Base-by-base conservation (phyloP, 2,113 vertebrate species). In the Nothocercus nigrocapillus region DNA sequence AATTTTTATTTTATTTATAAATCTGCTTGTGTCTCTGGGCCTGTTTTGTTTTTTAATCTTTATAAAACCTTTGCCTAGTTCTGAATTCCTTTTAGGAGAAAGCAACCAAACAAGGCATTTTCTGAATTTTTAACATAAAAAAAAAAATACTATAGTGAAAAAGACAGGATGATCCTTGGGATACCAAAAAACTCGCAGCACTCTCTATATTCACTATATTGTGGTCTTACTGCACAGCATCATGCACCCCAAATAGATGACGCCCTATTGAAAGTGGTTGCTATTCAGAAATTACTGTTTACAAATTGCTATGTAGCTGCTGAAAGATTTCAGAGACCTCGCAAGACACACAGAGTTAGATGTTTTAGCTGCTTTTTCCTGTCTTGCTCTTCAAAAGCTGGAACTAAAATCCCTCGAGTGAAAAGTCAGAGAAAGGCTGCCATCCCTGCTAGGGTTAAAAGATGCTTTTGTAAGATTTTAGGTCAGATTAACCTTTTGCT, bases 401-500 rank as follows among this genome's bases (percentile, higher is more conserved):
- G 85, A 96, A 97, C 38, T 67, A 96, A 97, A 96, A 97, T 96
- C 95, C 94, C 96, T 91, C 25, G 79, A 96, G 92, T 79, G 89
- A 92, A 94, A 97, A 97, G 78, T 77, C 77, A 88, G 83, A 93
- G 88, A 88, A 94, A 95, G 91, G 53, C 93, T 79, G 74, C 89
- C 90, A 95, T 96, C 78, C 84, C 68, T 97, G 97, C 88, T 90
- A 98, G 97, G 97, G 97, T 98, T 98, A 98, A 98, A 95, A 96
- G 97, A 96, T 96, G 97, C 95, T 97, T 98, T 98, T 97, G 96
- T 98, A 97, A 97, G 97, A 97, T 97, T 98, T 98, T 97, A 98
- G 96, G 96, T 97, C 95, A 98, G 98, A 98, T 98, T 98, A 98
- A 98, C 98, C 98, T 98, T 97, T 98, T 97, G 97, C 84, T 97